Base-by-base conservation (phyloP, 2,888 invertebrate genomes). In the Fragum fragum region DNA sequence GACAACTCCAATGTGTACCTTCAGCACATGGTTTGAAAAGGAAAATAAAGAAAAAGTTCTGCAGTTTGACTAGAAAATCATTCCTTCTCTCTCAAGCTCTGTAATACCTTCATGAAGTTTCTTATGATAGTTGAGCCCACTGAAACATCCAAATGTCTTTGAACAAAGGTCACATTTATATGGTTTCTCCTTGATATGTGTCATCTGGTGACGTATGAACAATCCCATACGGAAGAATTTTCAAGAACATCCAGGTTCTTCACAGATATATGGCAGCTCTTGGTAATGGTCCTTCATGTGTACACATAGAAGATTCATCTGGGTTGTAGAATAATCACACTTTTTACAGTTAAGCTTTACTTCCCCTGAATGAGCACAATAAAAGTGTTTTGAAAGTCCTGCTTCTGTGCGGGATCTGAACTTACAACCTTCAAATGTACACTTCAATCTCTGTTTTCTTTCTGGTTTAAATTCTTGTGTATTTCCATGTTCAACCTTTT, bases 241-340 rank as follows among this genome's bases (percentile, higher is more conserved):
- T 85, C 94, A 95, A 23, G 93, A 93, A 95, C 96, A 96, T 66
- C 94, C 95, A 2, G 81, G 77, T 21, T 81, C 68, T 87, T 96
- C 96, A 92, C 96, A 96, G 87, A 95, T 94, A 91, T 95, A 96
- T n/a, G 96, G 96, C 21, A 96, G 96, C n/a, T 96, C 96, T 68
- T 95, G 94, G 90, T 96, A 96, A 92, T 95, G 95, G 14, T 82
- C 72, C 89, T 95, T 96, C 95, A 96, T 96, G 90, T 96, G 96
- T 82, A 95, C 94, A 86, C 96, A 95, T 93, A 96, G 96, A 87
- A 96, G 95, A 52, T 96, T 95, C 91, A 96, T 96, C 95, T 96
- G 96, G 82, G 95, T 95, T 88, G 96, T 96, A 57, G 95, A 95
- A 92, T 95, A 96, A 18, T 95, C 95, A 93, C 96, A 96, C 74